A percentile compares a stretch with the other conserved stretches of the same genome.
phyloP scores from a whole-genome alignment of 2,888 invertebrate genomes.

The Sinodicranocentrus sp. region DNA sequence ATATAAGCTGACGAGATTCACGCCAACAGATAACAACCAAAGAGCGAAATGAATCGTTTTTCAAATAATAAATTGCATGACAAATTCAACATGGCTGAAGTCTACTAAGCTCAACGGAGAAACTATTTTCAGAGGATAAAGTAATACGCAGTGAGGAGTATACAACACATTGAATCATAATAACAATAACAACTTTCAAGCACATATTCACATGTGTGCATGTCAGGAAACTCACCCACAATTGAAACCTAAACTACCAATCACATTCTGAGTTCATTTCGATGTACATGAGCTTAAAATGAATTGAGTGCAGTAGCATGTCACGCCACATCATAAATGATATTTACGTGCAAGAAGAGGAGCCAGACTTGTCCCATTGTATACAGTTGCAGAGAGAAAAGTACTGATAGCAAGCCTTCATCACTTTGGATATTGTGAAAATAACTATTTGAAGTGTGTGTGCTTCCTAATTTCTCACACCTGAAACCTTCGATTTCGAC shows the following conservation, averaged over 20 bases:
- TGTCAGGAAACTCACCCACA: conserved; percentile 63
- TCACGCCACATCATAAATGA: conserved; percentile 41
- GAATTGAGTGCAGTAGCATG: conserved; percentile 47
- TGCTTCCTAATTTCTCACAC: conserved; percentile 67
- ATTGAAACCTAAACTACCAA: conserved; percentile 61
- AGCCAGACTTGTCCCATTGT: conserved; percentile 14
- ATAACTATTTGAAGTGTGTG: conserved; percentile 38
- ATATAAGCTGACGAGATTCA: conserved; percentile 3
- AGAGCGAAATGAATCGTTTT: neutral
- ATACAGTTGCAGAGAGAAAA: neutral
- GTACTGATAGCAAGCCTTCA: conserved; percentile 60
- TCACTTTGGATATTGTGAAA: conserved; percentile 59
- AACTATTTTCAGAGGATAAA: neutral
- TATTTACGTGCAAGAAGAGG: conserved; percentile 33
- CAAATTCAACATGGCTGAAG: conserved; percentile 67
- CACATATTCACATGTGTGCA: conserved; percentile 39
- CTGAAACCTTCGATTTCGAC: conserved; percentile 66
- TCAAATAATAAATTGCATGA: conserved; percentile 65
- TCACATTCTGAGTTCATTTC: conserved; percentile 48
- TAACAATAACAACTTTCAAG: neutral
- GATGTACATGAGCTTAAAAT: conserved; percentile 58
- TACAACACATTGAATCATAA: conserved; percentile 17
- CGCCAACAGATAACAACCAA: neutral
- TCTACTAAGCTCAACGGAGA: conserved; percentile 1
- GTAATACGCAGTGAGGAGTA: neutral